Evolutionary conservation across 2,888 invertebrate species (phyloP).

Genomic region (Cheilosia urbana): DNA sequence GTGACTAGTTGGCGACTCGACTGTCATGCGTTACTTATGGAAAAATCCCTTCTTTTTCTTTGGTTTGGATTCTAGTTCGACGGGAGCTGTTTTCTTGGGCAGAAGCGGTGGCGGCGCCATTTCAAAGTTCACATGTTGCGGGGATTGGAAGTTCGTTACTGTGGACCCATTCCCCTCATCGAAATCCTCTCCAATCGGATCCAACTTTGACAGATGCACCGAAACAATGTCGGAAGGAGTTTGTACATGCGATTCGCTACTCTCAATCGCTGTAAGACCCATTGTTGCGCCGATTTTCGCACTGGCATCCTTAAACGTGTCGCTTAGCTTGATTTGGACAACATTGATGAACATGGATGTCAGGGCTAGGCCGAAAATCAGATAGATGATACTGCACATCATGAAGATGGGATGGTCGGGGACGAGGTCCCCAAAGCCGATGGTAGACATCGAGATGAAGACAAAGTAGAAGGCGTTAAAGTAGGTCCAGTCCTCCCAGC

Average conservation of each 20-base stretch:
- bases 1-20: background rate
- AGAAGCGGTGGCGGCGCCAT: constrained; percentile 78
- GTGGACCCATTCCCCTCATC: constrained; percentile 48
- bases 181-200: constrained; percentile 79
- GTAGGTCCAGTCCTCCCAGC: constrained; percentile 94
- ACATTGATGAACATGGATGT: constrained; percentile 99
- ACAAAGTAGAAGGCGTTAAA: constrained; percentile 98
- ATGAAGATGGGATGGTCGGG: constrained; percentile 94
- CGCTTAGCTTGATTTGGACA: constrained; percentile 92
- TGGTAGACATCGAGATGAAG: constrained; percentile 98
- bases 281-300: constrained; percentile 94
- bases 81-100: constrained; percentile 76
- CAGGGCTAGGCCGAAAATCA: constrained; percentile 96
- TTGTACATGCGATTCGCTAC: constrained; percentile 37
- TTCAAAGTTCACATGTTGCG: background rate
- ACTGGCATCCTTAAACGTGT: constrained; percentile 93
- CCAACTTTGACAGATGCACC: constrained; percentile 79
- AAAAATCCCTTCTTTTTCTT: constrained; percentile 81
- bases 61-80: constrained; percentile 74
- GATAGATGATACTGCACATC: constrained; percentile 95
- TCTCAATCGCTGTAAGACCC: constrained; percentile 89
- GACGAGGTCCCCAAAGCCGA: constrained; percentile 97
- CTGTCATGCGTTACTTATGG: constrained; percentile 44
- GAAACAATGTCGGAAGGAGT: background rate
- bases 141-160: background rate